Conservation (phyloP, 2,888 invertebrate genomes). For the Drosophila parthenogenetica region DNA sequence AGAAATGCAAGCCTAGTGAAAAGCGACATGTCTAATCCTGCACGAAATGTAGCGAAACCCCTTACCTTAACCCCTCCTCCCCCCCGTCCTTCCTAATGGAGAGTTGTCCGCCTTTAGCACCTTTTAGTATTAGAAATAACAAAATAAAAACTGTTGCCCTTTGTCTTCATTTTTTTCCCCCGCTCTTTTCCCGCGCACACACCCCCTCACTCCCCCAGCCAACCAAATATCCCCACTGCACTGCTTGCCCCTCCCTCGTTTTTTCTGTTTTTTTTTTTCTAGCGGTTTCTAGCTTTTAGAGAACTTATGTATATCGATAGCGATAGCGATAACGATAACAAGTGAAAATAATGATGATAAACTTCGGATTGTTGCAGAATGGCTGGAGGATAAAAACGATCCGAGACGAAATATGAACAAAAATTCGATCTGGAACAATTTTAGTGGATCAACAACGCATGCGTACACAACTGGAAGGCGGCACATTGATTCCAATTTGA, state of each 20-base stretch:
- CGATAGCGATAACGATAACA: background rate
- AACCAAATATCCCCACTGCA: constrained; percentile 10
- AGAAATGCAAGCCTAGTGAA: background rate
- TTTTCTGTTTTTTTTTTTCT: background rate
- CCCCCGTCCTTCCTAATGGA: background rate
- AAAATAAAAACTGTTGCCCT: background rate
- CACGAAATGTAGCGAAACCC: constrained; percentile 40
- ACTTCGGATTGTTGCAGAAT: constrained; percentile 83
- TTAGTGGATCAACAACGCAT: constrained; percentile 87
- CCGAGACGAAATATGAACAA: constrained; percentile 83
- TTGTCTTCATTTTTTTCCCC: background rate
- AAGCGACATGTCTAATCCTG: constrained; percentile 19
- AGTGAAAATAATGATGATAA: constrained; percentile 13
- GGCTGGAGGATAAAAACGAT: constrained; percentile 86
- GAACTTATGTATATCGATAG: background rate
- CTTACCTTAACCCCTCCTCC: background rate
- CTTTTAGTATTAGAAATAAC: constrained; percentile 8
- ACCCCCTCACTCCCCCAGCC: background rate
- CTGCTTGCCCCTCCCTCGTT: constrained; percentile 4
- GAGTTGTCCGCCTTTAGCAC: constrained; percentile 4
- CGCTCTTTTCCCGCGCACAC: background rate
- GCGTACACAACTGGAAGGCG: constrained; percentile 90
- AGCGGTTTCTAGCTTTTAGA: background rate
- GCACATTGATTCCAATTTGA: constrained; percentile 86
- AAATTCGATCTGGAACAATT: constrained; percentile 87